Evolutionary conservation across 2,888 invertebrate genomes (phyloP), one percentile per base, ranked within the genome.

Genomic region (Cerceris ruficornis): DNA sequence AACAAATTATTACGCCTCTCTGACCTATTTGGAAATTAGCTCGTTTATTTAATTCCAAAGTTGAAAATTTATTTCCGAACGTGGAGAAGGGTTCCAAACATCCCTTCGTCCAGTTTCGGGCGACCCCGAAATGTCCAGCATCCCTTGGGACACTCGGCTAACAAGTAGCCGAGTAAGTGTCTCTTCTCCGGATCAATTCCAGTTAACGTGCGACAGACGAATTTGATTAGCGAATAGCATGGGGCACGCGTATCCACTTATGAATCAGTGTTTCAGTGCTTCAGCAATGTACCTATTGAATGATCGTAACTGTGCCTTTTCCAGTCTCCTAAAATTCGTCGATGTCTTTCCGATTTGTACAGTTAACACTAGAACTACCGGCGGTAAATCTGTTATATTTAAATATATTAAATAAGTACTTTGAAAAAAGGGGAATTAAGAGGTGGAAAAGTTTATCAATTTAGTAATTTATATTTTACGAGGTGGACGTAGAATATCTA

Each of bases 151-250:
- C 39, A 43, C 66, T 75, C 68, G 76, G 81, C 75, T 28, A 28
- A 28, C 28, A 28, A 28, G 28, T 28, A 28, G 28, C 28, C 28
- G 28, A 28, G 28, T 75, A 81, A 81, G 76, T 79, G 76, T 81
- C 75, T 75, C 69, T 81, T 76, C 73, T 81, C 76, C 52, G 74
- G 80, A 80, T 80, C 80, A 67, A 79, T 76, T 78, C 75, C 79
- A 58, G 73, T 62, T 66, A 66, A 69, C 72, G 61, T 61, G 79
- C 69, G 70, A 70, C 85, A 64, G 69, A 78, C 79, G 82, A 82
- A 86, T 81, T 75, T 71, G 80, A 86, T 86, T 84, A 82, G 76
- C 71, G 67, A 79, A 78, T 66, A 75, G 71, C 69, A 39, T 73
- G 67, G 71, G 74, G 73, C 75, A 75, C 64, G 69, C 70, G 73